A percentile compares a stretch with the other conserved stretches of the same genome.
phyloP scores from a whole-genome alignment of 1,140 invertebrate species.

The Andrena cerasifolii region DNA sequence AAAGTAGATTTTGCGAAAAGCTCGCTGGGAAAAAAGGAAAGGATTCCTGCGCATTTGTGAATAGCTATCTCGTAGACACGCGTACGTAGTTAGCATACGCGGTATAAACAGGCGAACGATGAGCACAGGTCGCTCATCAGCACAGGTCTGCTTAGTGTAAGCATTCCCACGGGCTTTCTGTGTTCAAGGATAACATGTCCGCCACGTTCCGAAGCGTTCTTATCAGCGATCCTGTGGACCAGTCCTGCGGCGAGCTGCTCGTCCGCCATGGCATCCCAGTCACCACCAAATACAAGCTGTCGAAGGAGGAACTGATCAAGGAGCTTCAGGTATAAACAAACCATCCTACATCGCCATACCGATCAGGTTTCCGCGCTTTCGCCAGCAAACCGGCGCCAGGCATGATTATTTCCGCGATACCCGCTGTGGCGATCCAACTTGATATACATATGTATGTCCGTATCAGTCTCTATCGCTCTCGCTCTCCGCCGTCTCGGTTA shows the following conservation, averaged over 20 bases:
- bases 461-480: constrained; percentile 1
- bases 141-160: constrained; percentile 9
- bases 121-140: not conserved
- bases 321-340: constrained; percentile 90
- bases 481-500: constrained; percentile 11
- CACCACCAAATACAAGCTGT: constrained; percentile 91
- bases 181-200: constrained; percentile 76
- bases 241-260: constrained; percentile 91
- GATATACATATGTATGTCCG: too few relatives aligned
- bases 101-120: not conserved
- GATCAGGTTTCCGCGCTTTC: too few relatives aligned
- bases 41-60: not conserved
- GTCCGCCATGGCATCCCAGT: constrained; percentile 90
- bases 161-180: constrained; percentile 18
- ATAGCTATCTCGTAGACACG: not conserved
- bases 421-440: too few relatives aligned
- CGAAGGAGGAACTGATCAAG: constrained; percentile 91
- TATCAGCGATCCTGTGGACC: constrained; percentile 96
- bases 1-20: too few relatives aligned
- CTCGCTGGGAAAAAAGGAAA: not conserved
- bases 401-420: too few relatives aligned
- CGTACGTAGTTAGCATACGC: not conserved
- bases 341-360: too few relatives aligned
- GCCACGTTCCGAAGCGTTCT: constrained; percentile 86
- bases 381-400: too few relatives aligned